Evolutionary conservation across 2,888 invertebrate genomes (phyloP), one percentile per base, ranked within the genome.

Genomic region (Rhamphomyia laevipes): DNA sequence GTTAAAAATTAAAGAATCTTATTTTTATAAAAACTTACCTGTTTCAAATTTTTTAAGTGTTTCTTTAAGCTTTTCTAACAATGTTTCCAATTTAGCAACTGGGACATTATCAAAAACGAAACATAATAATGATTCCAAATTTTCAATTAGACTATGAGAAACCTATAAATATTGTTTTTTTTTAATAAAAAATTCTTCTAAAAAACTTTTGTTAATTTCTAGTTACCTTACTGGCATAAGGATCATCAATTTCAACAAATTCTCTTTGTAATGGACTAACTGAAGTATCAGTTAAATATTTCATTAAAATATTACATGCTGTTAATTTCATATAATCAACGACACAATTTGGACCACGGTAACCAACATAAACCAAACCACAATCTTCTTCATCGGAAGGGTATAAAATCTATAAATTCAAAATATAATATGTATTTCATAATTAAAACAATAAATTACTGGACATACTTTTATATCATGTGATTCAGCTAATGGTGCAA

Each of bases 241-340:
- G 88, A 62, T 90, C 85, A 44, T 82, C 81, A 46, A 80, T 76
- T 71, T 91, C 90, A 2, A 91, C 86, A 67, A 92, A 86, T 61
- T 82, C 80, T 58, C 81, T 78, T 62, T 89, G 86, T 47, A 94
- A 72, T 12, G 91, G 91, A 53, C 90, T 84, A 15, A 88, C 84
- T 10, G 92, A 81, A n/a, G 87, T 87, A 59, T 90, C 86, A 12
- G 87, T 86, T 49, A 94, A 70, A 68, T 92, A 93, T 51, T 87
- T 84, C 57, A 89, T 70, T 37, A 91, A 66, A 13, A 89, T 71
- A 31, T 77, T 77, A 55, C 82, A 78, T 7, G 80, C 84, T 4
- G 77, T 76, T 53, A 85, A 64, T 47, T 76, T 75, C 56, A 75
- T 76, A 52, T 80, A 64, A 47, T 82, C 75, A 0, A 65, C 64